Base-by-base conservation (phyloP, 2,797 vertebrate genomes). In the Sebastes oblongus region DNA sequence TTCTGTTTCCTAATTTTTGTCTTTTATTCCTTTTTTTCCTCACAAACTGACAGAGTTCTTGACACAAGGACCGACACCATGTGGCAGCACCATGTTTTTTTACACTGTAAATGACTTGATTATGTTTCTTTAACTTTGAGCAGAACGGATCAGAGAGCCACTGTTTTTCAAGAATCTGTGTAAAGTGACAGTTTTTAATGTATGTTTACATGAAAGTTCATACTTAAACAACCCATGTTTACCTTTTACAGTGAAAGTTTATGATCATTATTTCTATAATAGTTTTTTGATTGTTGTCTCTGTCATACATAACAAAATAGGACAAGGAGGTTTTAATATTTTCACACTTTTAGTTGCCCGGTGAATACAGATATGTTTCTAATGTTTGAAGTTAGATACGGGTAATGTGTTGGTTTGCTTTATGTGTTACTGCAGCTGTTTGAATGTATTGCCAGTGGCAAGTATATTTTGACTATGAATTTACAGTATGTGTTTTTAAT, bases 1-100 rank as follows among this genome's bases (percentile, higher is more conserved):
- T n/a, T 5, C 60, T 30, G 52, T 66, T 69, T 58, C 13, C 9
- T 71, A 2, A 3, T 55, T 6, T 32, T 3, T 18, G 10, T 54
- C 12, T 4, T 1, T 72, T n/a, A 1, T 11, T 61, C 5, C 3
- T 2, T 46, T 75, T 24, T 24, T 42, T 4, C 4, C 29, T 68
- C 34, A 30, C 11, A 59, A 50, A 50, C 54, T 20, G 77, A 90
- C 85, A 29, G 78, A 88, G 86, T 75, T 87, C 75, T 68, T 79
- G 34, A 6, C 36, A 6, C 1, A 8, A 61, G 78, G 32, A 36
- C 78, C 1, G 66, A 81, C 87, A 52, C 2, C 3, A 55, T 72
- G 81, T 11, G n/a, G 0, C 46, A 70, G 30, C 20, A 4, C 67
- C 34, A 54, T 30, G 29, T 75, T 7, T 75, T 66, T 59, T 70